Percentiles rank a stretch among this genome's conserved stretches.
Conservation (phyloP, 2,797 vertebrate genomes). For the Betta splendens region DNA sequence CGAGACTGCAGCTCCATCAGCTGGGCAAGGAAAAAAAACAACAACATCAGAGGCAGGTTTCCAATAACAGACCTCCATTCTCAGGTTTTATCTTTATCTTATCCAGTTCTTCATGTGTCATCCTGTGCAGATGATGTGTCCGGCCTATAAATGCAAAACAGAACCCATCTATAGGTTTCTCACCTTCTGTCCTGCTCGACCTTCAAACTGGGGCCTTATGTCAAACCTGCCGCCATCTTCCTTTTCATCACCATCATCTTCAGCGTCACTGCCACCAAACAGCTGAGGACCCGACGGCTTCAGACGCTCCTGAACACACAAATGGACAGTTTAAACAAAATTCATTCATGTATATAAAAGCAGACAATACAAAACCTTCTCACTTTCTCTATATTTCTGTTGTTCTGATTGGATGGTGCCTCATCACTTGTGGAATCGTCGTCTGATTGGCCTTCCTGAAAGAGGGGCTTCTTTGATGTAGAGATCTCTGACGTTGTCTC, state of each 20-base stretch:
- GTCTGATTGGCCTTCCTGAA: slow-evolving; percentile 55
- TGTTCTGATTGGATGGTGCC: slow-evolving; percentile 25
- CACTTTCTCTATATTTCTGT: slow-evolving; percentile 43
- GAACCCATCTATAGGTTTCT: slow-evolving; percentile 12
- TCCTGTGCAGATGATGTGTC: not conserved
- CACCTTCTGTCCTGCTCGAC: slow-evolving; percentile 92
- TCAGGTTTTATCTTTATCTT: too few species aligned
- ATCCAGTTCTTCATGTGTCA: too few species aligned
- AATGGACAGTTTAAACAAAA: slow-evolving; percentile 2
- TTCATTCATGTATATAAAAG: not conserved
- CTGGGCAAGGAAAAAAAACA: slow-evolving; percentile 67
- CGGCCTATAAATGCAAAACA: not conserved
- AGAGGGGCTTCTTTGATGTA: slow-evolving; percentile 36
- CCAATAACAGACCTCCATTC: not conserved
- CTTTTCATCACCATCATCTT: slow-evolving; percentile 76
- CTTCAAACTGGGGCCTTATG: slow-evolving; percentile 94
- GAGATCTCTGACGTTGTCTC: slow-evolving; percentile 1
- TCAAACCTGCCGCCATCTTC: slow-evolving; percentile 81
- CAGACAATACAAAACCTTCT: not conserved
- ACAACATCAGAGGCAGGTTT: not conserved
- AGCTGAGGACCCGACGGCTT: slow-evolving; percentile 67
- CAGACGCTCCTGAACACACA: slow-evolving; percentile 11
- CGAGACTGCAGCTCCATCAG: slow-evolving; percentile 90
- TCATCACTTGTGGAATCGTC: slow-evolving; percentile 30
- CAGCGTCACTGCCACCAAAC: slow-evolving; percentile 87